These are phyloP conservation scores for Rhamnusium bicolor DNA, from an alignment of 2,888 invertebrate genomes.

Conservation along the genomic window DNA sequence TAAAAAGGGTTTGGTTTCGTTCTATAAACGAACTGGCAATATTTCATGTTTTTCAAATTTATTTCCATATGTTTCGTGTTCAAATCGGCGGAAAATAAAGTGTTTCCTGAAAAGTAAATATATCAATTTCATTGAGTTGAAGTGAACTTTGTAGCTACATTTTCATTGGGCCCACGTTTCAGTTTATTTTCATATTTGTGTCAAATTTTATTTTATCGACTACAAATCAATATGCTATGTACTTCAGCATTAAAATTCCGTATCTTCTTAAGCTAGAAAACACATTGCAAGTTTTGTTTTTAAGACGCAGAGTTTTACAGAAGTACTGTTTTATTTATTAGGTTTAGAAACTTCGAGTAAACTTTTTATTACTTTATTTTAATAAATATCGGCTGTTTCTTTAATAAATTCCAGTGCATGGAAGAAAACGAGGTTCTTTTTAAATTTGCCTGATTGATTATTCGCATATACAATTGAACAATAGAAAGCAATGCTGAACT, in stretches of 20 bases:
- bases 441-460: too few species aligned
- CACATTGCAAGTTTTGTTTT: not conserved
- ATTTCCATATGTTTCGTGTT: conserved; percentile 17
- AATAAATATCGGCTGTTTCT: not conserved
- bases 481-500: too few species aligned
- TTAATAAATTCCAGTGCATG: not conserved
- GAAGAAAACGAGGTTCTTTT: too few species aligned
- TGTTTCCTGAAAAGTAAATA: conserved; percentile 30
- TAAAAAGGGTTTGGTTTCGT: conserved; percentile 6
- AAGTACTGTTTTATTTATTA: conserved; percentile 12
- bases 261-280: not conserved
- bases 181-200: conserved; percentile 26
- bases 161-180: not conserved
- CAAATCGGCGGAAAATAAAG: conserved; percentile 32
- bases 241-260: not conserved
- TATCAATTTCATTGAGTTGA: conserved; percentile 24
- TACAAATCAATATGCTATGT: not conserved
- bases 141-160: conserved; percentile 11
- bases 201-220: conserved; percentile 10
- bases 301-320: not conserved
- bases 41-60: conserved; percentile 24
- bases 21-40: conserved; percentile 2
- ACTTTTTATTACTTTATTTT: conserved; percentile 18
- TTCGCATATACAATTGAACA: too few species aligned
- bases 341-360: not conserved